These are phyloP conservation scores for Tinamus major DNA, from an alignment of 2,797 vertebrate species.

Conservation along the genomic window DNA sequence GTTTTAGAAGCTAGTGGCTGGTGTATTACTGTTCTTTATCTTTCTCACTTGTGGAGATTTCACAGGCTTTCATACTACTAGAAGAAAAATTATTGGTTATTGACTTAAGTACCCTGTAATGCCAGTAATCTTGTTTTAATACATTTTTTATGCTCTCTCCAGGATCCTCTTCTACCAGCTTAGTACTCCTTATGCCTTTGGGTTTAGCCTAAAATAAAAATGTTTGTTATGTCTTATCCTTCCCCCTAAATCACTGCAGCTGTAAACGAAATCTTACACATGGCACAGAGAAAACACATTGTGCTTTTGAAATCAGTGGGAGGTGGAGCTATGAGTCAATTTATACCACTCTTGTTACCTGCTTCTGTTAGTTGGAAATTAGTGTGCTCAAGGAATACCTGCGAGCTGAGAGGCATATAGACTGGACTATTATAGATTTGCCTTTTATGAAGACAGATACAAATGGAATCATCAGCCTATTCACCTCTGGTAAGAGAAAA, in stretches of 20 bases:
- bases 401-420: neutral
- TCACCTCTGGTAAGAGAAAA: constrained; percentile 61
- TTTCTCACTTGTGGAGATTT: no score
- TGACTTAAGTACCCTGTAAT: no score
- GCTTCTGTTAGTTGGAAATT: neutral
- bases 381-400: neutral
- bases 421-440: neutral
- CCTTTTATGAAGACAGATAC: neutral
- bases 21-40: no score
- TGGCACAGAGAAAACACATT: neutral
- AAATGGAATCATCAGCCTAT: constrained; percentile 49
- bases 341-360: constrained; percentile 11
- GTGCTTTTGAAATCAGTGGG: constrained; percentile 49
- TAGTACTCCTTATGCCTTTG: neutral
- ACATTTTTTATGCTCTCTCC: no score
- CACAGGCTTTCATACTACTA: no score
- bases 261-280: neutral
- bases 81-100: no score
- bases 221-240: neutral
- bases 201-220: neutral
- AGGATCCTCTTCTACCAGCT: no score
- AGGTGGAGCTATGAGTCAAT: constrained; percentile 76
- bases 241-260: neutral
- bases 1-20: no score
- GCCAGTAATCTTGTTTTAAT: no score